Conservation (phyloP, 2,888 invertebrate genomes). For the Phyllotreta striolata region DNA sequence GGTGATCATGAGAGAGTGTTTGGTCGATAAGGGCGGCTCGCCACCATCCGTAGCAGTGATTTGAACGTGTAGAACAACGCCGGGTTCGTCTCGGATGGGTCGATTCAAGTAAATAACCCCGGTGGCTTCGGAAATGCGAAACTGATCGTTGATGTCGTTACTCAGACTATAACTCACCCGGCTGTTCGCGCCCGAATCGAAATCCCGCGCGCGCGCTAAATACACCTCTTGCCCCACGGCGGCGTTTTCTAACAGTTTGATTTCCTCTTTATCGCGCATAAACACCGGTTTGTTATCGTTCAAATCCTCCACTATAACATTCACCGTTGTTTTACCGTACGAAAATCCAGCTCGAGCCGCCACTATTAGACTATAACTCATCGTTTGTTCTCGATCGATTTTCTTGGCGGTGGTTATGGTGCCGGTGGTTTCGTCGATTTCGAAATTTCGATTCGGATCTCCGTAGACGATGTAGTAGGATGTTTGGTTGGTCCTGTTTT, state of each 20-base stretch:
- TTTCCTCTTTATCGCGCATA: slow-evolving; percentile 79
- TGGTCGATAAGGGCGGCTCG: slow-evolving; percentile 75
- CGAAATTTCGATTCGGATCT: slow-evolving; percentile 79
- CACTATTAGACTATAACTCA: slow-evolving; percentile 80
- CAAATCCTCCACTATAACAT: slow-evolving; percentile 82
- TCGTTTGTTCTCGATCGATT: slow-evolving; percentile 84
- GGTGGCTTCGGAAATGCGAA: slow-evolving; percentile 84
- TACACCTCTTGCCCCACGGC: slow-evolving; percentile 94
- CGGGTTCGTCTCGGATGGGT: slow-evolving; percentile 79
- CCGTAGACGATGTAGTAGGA: slow-evolving; percentile 83
- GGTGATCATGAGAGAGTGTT: slow-evolving; percentile 74
- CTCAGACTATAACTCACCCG: slow-evolving; percentile 82
- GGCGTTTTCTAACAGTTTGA: slow-evolving; percentile 84
- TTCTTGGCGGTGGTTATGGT: slow-evolving; percentile 78
- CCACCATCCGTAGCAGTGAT: slow-evolving; percentile 89
- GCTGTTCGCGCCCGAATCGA: slow-evolving; percentile 89
- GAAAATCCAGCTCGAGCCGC: slow-evolving; percentile 79
- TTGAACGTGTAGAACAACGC: slow-evolving; percentile 75
- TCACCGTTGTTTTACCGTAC: slow-evolving; percentile 81
- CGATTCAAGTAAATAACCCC: slow-evolving; percentile 89
- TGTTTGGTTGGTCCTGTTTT: slow-evolving; percentile 52
- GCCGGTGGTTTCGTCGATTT: slow-evolving; percentile 81
- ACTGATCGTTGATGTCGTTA: slow-evolving; percentile 81
- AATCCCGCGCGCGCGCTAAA: slow-evolving; percentile 85
- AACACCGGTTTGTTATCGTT: slow-evolving; percentile 93